Conservation (phyloP, 92 coral and sea anemone genomes). For the Nematostella vectensis region DNA sequence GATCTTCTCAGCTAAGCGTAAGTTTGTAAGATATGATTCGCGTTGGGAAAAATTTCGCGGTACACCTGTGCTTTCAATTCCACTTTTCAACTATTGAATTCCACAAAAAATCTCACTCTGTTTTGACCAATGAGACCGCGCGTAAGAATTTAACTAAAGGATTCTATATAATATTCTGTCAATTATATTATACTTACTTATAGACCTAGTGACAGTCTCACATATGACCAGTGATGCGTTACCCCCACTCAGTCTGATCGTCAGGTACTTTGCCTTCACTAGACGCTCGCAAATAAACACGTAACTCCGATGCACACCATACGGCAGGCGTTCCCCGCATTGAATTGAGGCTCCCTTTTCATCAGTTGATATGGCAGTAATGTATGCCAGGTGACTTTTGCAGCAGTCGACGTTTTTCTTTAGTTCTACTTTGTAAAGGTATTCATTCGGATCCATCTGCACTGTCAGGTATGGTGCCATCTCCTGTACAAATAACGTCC, state of each 20-base stretch:
- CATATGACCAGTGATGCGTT: conserved; percentile 24
- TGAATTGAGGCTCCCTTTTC: neutral
- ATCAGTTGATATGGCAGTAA: neutral
- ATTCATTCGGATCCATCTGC: neutral
- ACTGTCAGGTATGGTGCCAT: neutral
- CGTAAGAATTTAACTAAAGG: too few species aligned
- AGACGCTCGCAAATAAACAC: conserved; percentile 11
- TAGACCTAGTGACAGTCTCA: conserved; percentile 13
- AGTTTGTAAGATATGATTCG: too few species aligned
- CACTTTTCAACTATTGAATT: too few species aligned
- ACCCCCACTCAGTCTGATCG: neutral
- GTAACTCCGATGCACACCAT: conserved; percentile 12
- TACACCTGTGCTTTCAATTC: too few species aligned
- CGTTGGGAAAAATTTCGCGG: too few species aligned
- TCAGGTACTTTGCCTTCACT: neutral
- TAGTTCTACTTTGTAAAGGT: conserved; percentile 8
- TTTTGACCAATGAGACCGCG: too few species aligned
- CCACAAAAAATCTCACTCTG: too few species aligned
- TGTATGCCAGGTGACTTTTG: neutral
- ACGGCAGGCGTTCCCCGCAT: conserved; percentile 11
- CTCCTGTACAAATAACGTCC: too few species aligned
- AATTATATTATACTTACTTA: conserved; percentile 22
- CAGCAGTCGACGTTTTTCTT: conserved; percentile 18
- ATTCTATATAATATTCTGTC: too few species aligned
- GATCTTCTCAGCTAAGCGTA: too few species aligned